Conservation (phyloP, 1,140 invertebrate genomes). For the Streblospio benedicti region DNA sequence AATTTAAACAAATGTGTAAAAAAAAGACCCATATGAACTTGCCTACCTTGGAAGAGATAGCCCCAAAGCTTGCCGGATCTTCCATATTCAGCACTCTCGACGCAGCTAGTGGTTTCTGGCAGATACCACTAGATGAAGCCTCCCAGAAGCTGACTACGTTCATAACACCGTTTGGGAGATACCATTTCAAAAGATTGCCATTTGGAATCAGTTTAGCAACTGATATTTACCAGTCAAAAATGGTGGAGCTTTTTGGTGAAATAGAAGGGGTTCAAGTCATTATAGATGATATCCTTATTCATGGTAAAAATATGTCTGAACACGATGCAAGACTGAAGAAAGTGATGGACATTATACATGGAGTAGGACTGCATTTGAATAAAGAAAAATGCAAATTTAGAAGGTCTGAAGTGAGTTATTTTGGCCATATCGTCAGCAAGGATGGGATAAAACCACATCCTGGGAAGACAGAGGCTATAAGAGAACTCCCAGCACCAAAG, state of each 20-base stretch:
- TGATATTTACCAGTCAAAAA: conserved; percentile 18
- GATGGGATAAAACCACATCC: background rate
- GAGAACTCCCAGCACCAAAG: background rate
- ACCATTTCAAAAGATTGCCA: conserved; percentile 16
- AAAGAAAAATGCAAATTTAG: conserved; percentile 3
- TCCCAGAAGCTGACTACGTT: conserved; percentile 29
- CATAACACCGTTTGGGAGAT: conserved; percentile 19
- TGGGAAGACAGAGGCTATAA: background rate
- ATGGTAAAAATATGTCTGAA: background rate
- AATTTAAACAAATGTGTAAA: conserved; percentile 18
- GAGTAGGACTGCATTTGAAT: background rate
- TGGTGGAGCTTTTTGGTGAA: conserved; percentile 2
- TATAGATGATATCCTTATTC: conserved; percentile 13
- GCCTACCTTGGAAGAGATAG: conserved; percentile 17
- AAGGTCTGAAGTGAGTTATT: background rate
- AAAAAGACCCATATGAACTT: conserved; percentile 15
- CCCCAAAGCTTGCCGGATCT: conserved; percentile 12
- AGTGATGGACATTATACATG: background rate
- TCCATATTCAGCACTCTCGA: background rate
- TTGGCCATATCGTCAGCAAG: background rate
- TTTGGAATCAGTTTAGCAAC: conserved; percentile 20
- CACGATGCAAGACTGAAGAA: conserved; percentile 7
- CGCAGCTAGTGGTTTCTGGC: background rate
- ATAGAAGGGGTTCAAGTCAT: conserved; percentile 8
- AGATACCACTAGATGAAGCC: conserved; percentile 1